A percentile compares a stretch with the other conserved stretches of the same genome.
Evolutionary conservation across 2,797 vertebrate species (phyloP).

Genomic region (Distichodus sexfasciatus): DNA sequence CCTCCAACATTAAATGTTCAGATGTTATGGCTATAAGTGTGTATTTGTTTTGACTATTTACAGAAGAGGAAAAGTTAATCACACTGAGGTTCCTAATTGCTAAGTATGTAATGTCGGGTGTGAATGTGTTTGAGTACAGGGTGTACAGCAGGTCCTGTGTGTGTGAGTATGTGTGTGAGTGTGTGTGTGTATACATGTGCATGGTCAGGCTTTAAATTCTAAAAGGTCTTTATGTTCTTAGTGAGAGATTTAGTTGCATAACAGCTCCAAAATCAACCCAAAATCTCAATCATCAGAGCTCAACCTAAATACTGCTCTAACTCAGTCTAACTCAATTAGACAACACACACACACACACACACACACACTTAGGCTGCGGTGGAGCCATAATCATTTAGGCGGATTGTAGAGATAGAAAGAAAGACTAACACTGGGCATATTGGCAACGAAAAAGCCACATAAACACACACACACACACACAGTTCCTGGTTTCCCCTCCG

Average conservation of each 20-base stretch:
- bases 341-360: slow-evolving; percentile 13
- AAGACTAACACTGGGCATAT: slow-evolving; percentile 42
- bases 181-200: background rate
- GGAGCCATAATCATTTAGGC: slow-evolving; percentile 40
- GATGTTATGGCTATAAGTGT: no score
- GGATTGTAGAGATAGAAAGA: slow-evolving; percentile 39
- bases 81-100: no score
- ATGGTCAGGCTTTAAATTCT: slow-evolving; percentile 12
- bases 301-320: slow-evolving; percentile 32
- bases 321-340: slow-evolving; percentile 34
- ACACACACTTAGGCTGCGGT: slow-evolving; percentile 10
- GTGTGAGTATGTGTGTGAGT: background rate
- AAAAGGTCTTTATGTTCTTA: slow-evolving; percentile 18
- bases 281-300: slow-evolving; percentile 38
- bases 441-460: slow-evolving; percentile 11
- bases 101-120: no score
- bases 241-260: slow-evolving; percentile 37
- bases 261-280: slow-evolving; percentile 37
- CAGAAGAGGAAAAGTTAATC: no score
- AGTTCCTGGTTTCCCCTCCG: background rate
- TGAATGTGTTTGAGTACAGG: no score
- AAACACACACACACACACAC: slow-evolving; percentile 7
- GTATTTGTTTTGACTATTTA: no score
- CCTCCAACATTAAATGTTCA: no score
- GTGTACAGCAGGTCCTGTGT: no score